A percentile compares a stretch with the other conserved stretches of the same genome.
Evolutionary conservation across 35 echinoderm and acorn worm species (phyloP).

Genomic region (Heliocidaris erythrogramma): DNA sequence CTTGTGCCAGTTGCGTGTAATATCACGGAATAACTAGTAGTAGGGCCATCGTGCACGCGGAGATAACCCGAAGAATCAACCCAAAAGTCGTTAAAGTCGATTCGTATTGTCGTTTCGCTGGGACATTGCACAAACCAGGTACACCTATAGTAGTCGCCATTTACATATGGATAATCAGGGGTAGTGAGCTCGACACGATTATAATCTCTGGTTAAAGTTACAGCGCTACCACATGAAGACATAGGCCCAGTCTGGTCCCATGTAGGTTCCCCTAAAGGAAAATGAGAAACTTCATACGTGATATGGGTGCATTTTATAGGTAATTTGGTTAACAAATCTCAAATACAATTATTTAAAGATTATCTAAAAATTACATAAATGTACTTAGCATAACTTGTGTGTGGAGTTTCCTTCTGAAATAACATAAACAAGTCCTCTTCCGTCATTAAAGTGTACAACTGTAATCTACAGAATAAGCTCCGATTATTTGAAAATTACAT

Average conservation of each 20-base stretch:
- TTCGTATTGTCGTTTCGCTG: not conserved
- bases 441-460: too few species aligned
- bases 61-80: not conserved
- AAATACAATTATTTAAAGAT: too few species aligned
- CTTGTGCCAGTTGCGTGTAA: not conserved
- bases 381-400: too few species aligned
- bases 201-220: not conserved
- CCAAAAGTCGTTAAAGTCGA: constrained; percentile 15
- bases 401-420: too few species aligned
- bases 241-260: not conserved
- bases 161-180: not conserved
- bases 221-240: constrained; percentile 25
- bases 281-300: too few species aligned
- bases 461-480: too few species aligned
- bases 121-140: constrained; percentile 1
- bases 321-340: too few species aligned
- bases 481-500: too few species aligned
- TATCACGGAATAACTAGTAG: not conserved
- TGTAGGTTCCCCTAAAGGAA: not conserved
- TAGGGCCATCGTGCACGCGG: constrained; percentile 7
- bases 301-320: too few species aligned
- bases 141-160: not conserved
- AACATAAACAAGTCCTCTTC: too few species aligned
- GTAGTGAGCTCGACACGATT: not conserved
- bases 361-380: too few species aligned